Evolutionary conservation across 2,888 invertebrate species (phyloP).

Genomic region (Bugulina stolonifera): DNA sequence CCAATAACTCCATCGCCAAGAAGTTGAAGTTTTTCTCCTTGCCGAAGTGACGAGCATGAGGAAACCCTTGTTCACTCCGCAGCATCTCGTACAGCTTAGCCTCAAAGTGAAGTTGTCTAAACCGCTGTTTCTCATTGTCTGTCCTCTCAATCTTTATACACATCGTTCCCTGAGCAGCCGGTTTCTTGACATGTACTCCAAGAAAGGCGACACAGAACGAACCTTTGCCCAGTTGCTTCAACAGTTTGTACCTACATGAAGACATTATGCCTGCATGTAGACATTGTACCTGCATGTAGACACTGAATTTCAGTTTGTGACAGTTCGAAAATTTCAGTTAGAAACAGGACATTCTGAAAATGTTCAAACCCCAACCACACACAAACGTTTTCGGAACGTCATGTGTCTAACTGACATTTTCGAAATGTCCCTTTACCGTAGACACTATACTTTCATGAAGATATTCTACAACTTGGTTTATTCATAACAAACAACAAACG

Average conservation of each 20-base stretch:
- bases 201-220: conserved; percentile 20
- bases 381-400: too few relatives aligned
- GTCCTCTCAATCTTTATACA: conserved; percentile 16
- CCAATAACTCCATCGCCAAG: conserved; percentile 12
- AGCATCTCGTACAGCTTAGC: conserved; percentile 22
- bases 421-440: too few relatives aligned
- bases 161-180: background rate
- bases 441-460: too few relatives aligned
- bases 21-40: conserved; percentile 17
- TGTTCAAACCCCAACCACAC: too few relatives aligned
- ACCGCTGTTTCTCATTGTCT: conserved; percentile 23
- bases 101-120: conserved; percentile 19
- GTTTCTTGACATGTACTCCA: conserved; percentile 3
- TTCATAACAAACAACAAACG: too few relatives aligned
- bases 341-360: too few relatives aligned
- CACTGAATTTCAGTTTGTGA: too few relatives aligned
- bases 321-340: too few relatives aligned
- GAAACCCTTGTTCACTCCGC: conserved; percentile 9
- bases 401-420: too few relatives aligned
- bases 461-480: too few relatives aligned
- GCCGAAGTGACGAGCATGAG: conserved; percentile 10
- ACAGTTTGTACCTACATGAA: background rate
- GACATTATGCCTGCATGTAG: too few relatives aligned
- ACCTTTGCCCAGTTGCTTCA: conserved; percentile 19
- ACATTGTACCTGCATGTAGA: too few relatives aligned